These are phyloP conservation scores for Sebastes minor DNA, from an alignment of 2,797 vertebrate genomes.

Conservation along the genomic window DNA sequence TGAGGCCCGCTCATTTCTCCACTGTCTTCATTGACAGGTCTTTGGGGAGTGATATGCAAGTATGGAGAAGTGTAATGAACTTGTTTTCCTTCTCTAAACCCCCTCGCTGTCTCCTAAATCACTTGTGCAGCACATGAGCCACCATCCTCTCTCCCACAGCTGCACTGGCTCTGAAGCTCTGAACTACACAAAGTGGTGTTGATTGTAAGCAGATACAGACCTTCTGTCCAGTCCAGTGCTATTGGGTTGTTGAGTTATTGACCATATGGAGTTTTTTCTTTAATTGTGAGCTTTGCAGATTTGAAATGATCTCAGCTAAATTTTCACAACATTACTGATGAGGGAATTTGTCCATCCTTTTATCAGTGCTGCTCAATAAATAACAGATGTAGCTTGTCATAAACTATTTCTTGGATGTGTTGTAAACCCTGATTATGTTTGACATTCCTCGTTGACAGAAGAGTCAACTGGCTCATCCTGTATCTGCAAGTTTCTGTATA, in stretches of 20 bases:
- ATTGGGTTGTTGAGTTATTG: slow-evolving; percentile 27
- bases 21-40: slow-evolving; percentile 76
- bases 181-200: slow-evolving; percentile 45
- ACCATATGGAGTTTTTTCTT: slow-evolving; percentile 16
- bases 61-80: slow-evolving; percentile 83
- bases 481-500: neutral
- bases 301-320: slow-evolving; percentile 6
- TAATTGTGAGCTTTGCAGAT: slow-evolving; percentile 27
- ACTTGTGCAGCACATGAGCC: slow-evolving; percentile 65
- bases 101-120: slow-evolving; percentile 82
- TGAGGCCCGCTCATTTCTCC: slow-evolving; percentile 75
- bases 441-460: slow-evolving; percentile 21
- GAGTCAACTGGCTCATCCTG: neutral
- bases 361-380: slow-evolving; percentile 24
- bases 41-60: slow-evolving; percentile 83
- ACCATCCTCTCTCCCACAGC: slow-evolving; percentile 69
- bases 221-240: slow-evolving; percentile 3
- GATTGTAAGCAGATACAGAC: slow-evolving; percentile 63
- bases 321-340: neutral
- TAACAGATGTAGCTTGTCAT: slow-evolving; percentile 15
- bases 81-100: slow-evolving; percentile 81
- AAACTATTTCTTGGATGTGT: neutral
- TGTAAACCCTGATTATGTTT: slow-evolving; percentile 27
- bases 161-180: slow-evolving; percentile 69
- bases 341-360: neutral